Base-by-base conservation (phyloP, 2,113 vertebrate species). In the Engystomops pustulosus region DNA sequence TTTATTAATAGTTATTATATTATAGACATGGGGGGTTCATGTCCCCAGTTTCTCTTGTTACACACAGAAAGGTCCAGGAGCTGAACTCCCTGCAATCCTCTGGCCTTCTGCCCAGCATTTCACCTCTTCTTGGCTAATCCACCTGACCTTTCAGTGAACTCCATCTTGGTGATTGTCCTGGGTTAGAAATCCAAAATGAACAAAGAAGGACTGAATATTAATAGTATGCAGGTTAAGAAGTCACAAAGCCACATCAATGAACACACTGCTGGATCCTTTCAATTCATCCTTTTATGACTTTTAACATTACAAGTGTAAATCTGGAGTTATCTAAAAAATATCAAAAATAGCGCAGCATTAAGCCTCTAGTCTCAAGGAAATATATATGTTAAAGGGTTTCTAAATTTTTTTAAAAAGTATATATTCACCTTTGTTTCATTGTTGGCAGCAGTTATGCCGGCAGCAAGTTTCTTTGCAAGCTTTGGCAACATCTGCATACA, bases 91-190 rank as follows among this genome's bases (percentile, higher is more conserved):
- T 74, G 51, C n/a, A 53, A 34, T 83, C 6, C 4, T 17, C 69
- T 83, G 80, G 80, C 69, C 45, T 17, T 51, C 5, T 70, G 80
- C 80, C 80, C n/a, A 51, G 80, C 14, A 23, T 74, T 72, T 83
- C 38, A 83, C 69, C 69, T 83, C 38, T n/a, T 74, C 15, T 65
- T n/a, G 14, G 12, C 80, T 81, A 81, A 81, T 81, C 80, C 23
- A 30, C 69, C 55, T 83, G 25, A 62, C 81, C 81, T n/a, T 75
- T 65, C 18, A 32, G 38, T 83, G 81, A 74, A 74, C 70, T 75
- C 49, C 53, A 45, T 17, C 20, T 17, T 49, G 12, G 34, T 75
- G 70, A 70, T 65, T 38, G 32, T 82, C 30, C 47, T 30, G 70
- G 53, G 51, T 38, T 17, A 47, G 36, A 45, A 17, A 83, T 75